Evolutionary conservation across 1,140 invertebrate species (phyloP), one percentile per base, ranked within the genome.

Genomic region (Heliconius hermathena): DNA sequence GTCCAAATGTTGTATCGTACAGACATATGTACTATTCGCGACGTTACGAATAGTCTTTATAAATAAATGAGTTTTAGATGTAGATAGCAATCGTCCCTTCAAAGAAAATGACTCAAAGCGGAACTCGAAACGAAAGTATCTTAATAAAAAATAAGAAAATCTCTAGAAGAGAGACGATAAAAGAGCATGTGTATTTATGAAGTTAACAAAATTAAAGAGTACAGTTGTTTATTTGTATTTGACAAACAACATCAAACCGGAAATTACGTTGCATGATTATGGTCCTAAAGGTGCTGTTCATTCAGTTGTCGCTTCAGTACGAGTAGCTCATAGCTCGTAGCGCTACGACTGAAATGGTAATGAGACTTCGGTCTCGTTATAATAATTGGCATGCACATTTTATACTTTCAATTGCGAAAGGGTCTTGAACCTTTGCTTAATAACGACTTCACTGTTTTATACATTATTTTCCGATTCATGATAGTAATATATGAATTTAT

Each of bases 321-420:
- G 29, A 66, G 57, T 66, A 20, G 57, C 57, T 66, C 57, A 26
- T 66, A n/a, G n/a, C n/a, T n/a, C n/a, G n/a, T n/a, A n/a, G 29
- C 57, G 22, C 22, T 66, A 26, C 9, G 22, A 66, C 57, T 66
- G 57, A 66, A 66, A 66, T 66, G 57, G 57, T 66, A 66, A 13
- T 66, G 57, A 66, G 57, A 66, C 8, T 66, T 60, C 57, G 22
- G 57, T 66, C 57, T 66, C 22, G 57, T 66, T 66, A n/a, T n/a
- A n/a, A 66, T 66, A 66, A 66, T 66, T 66, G 57, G 22, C 11
- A 66, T 66, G 22, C 22, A 66, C 13, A 66, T 66, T 66, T 66
- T 66, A 66, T 66, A 29, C 22, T 66, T 29, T 29, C 60, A 66
- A 66, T 29, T 66, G 60, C 60, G 3, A 20, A 1, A 22, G 57